A percentile compares a stretch with the other conserved stretches of the same genome.
Evolutionary conservation across 2,797 vertebrate genomes (phyloP).

Genomic region (Halcyon leucocephala): DNA sequence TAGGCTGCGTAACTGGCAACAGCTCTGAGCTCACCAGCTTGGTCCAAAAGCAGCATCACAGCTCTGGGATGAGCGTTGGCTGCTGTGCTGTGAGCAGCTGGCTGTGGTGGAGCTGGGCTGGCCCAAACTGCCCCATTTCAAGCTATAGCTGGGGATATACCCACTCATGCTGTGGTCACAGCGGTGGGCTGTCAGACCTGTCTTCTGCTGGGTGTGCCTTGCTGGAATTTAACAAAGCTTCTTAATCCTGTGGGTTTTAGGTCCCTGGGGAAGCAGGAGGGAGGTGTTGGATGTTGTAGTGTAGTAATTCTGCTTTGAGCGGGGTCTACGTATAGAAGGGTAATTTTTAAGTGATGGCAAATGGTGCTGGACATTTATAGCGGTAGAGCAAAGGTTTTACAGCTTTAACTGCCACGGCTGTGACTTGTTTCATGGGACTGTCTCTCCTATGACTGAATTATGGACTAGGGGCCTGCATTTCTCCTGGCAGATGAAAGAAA

Average conservation of each 20-base stretch:
- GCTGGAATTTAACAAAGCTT: background rate
- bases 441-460: background rate
- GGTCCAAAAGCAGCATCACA: background rate
- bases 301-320: background rate
- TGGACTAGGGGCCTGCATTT: background rate
- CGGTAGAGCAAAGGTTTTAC: background rate
- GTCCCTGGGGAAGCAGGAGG: background rate
- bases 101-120: background rate
- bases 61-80: background rate
- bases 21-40: background rate
- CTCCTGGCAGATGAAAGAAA: background rate
- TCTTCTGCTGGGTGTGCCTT: background rate
- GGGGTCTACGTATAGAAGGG: background rate
- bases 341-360: background rate
- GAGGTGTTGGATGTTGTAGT: too few species aligned
- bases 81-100: background rate
- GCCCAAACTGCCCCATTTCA: background rate
- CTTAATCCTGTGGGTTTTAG: background rate
- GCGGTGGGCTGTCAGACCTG: background rate
- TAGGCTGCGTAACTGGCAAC: background rate
- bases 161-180: background rate
- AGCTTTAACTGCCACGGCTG: background rate
- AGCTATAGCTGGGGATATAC: background rate
- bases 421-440: background rate
- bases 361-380: background rate